phyloP scores from a whole-genome alignment of 2,113 vertebrate genomes.

The Rana temporaria region DNA sequence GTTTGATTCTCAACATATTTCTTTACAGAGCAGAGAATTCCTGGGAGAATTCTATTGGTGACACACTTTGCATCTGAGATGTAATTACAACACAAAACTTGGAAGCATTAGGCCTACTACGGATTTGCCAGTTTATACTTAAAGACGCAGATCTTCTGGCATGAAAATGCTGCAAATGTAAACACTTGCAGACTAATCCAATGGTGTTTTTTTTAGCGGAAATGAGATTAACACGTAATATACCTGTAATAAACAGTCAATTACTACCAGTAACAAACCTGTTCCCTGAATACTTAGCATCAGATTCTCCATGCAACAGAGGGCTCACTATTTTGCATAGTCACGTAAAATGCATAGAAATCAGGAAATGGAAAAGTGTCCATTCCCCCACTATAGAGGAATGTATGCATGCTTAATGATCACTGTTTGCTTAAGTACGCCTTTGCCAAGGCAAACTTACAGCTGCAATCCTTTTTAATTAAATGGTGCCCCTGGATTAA shows the following conservation, averaged over 20 bases:
- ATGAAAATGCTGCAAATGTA: slow-evolving; percentile 30
- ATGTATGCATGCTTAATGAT: too few species aligned
- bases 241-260: slow-evolving; percentile 13
- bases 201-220: background rate
- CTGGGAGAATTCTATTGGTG: slow-evolving; percentile 13
- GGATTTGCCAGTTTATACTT: slow-evolving; percentile 32
- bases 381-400: too few species aligned
- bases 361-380: too few species aligned
- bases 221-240: slow-evolving; percentile 33
- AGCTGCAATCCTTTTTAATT: too few species aligned
- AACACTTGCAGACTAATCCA: slow-evolving; percentile 22
- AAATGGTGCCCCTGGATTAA: too few species aligned
- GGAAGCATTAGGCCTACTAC: slow-evolving; percentile 13
- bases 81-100: slow-evolving; percentile 32
- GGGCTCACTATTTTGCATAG: background rate
- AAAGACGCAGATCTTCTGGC: slow-evolving; percentile 4
- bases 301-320: background rate
- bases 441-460: too few species aligned
- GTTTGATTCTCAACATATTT: slow-evolving; percentile 17
- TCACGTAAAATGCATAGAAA: too few species aligned
- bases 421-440: too few species aligned
- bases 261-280: slow-evolving; percentile 8
- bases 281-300: background rate
- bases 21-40: slow-evolving; percentile 13
- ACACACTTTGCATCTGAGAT: slow-evolving; percentile 44